Conservation (phyloP, 2,113 vertebrate genomes). For the Stercorarius parasiticus region DNA sequence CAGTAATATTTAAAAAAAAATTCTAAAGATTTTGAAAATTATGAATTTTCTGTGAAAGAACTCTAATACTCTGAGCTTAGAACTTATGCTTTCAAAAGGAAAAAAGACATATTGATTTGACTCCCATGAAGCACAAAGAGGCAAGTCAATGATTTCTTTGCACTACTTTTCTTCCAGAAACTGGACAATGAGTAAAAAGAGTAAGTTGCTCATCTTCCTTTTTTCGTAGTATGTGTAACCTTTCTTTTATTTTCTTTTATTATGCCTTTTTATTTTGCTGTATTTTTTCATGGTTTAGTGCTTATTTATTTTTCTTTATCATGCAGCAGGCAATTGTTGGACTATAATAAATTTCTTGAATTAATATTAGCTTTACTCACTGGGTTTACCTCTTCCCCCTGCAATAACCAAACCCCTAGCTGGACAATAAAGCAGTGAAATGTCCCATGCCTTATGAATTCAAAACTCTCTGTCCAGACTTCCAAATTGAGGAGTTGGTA, state of each 20-base stretch:
- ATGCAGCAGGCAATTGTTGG: background rate
- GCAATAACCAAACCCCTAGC: background rate
- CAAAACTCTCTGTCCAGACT: background rate
- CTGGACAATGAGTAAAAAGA: background rate
- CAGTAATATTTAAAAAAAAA: background rate
- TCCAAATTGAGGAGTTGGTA: background rate
- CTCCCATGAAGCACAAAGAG: background rate
- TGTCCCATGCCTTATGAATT: background rate
- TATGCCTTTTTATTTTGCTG: background rate
- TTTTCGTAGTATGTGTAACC: rapidly evolving
- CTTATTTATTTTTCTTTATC: background rate
- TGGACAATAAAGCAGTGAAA: background rate
- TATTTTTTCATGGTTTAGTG: background rate
- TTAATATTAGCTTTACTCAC: background rate
- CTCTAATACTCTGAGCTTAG: background rate
- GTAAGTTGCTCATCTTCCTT: background rate
- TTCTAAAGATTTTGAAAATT: background rate
- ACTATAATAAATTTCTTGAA: background rate
- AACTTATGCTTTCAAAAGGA: background rate
- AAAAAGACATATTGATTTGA: background rate
- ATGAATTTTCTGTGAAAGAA: background rate
- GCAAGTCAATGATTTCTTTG: background rate
- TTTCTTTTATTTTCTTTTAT: background rate
- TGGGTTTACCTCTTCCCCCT: background rate
- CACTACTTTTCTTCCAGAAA: background rate